A percentile compares a stretch with the other conserved stretches of the same genome.
Evolutionary conservation across 2,888 invertebrate species (phyloP).

Genomic region (Plagodis dolabraria): DNA sequence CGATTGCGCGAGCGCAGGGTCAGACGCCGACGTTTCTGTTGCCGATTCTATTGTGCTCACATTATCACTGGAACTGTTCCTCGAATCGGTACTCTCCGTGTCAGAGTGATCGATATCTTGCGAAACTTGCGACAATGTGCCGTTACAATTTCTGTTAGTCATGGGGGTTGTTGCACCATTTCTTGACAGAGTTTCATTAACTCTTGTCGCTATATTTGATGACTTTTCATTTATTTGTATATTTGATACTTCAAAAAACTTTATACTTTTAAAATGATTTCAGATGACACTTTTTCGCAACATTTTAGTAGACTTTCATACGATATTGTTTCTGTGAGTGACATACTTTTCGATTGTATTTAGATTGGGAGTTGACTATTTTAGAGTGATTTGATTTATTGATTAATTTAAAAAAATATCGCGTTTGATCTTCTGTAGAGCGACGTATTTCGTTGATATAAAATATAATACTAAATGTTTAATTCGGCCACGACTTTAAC

Average conservation of each 20-base stretch:
- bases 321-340: constrained; percentile 9
- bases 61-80: constrained; percentile 37
- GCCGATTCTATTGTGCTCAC: constrained; percentile 37
- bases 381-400: too few relatives aligned
- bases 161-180: constrained; percentile 43
- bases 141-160: constrained; percentile 26
- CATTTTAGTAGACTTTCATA: constrained; percentile 9
- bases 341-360: constrained; percentile 12
- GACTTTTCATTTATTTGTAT: constrained; percentile 13
- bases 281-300: constrained; percentile 18
- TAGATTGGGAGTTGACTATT: background rate
- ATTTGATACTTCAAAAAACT: constrained; percentile 7
- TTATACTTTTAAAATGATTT: constrained; percentile 18
- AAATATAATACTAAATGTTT: too few relatives aligned
- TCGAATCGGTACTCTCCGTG: constrained; percentile 38
- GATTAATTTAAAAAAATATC: too few relatives aligned
- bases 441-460: too few relatives aligned
- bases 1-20: constrained; percentile 39
- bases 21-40: constrained; percentile 33
- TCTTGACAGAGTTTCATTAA: constrained; percentile 33
- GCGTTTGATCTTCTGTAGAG: too few relatives aligned
- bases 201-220: constrained; percentile 16
- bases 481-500: too few relatives aligned
- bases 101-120: constrained; percentile 44
- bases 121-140: constrained; percentile 43